Evolutionary conservation across 2,113 vertebrate species (phyloP).

Genomic region (Ameiurus melas): DNA sequence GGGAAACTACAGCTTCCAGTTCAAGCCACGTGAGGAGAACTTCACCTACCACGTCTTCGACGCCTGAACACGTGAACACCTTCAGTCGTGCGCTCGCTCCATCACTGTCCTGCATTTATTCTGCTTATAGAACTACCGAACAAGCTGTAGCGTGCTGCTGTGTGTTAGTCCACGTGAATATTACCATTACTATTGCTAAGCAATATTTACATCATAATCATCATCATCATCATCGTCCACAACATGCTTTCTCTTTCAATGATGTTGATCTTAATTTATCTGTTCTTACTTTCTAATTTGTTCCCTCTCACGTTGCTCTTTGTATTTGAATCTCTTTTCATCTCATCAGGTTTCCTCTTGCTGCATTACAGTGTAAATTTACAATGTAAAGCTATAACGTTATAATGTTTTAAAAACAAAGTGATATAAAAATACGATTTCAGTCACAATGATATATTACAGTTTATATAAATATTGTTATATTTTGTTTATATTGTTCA

Average conservation of each 20-base stretch:
- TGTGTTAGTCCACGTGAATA: neutral
- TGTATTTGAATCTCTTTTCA: neutral
- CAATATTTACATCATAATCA: neutral
- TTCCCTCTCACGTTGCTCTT: neutral
- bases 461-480: no score
- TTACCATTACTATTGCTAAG: neutral
- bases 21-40: constrained; percentile 68
- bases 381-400: neutral
- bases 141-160: neutral
- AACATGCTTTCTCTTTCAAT: neutral
- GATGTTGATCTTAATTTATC: neutral
- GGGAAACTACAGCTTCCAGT: constrained; percentile 70
- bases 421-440: neutral
- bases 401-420: neutral
- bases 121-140: neutral
- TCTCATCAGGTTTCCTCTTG: neutral
- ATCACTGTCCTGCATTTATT: neutral
- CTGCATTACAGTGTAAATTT: neutral
- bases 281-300: neutral
- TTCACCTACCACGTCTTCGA: constrained; percentile 68
- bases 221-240: neutral
- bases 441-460: no score
- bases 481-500: neutral
- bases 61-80: constrained; percentile 46
- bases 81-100: neutral